Base-by-base conservation (phyloP, 2,888 invertebrate species). In the Steinernema carpocapsae region DNA sequence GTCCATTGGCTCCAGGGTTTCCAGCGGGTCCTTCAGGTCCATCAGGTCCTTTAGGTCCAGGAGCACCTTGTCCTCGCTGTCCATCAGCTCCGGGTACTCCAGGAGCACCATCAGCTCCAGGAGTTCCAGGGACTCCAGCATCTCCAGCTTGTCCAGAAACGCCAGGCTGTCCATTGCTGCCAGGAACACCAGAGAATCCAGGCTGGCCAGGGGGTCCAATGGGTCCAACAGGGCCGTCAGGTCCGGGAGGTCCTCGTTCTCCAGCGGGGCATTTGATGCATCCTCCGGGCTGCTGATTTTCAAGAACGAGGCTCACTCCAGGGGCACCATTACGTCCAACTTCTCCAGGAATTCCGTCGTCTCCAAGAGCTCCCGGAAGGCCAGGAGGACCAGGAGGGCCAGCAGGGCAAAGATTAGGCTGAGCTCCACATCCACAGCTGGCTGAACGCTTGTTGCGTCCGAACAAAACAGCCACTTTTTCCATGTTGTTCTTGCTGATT, bases 251-350 rank as follows among this genome's bases (percentile, higher is more conserved):
- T 64, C 64, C 78, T 12, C 81, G 77, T 22, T 83, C 82, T 51
- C 84, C 84, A 26, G 83, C 82, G 29, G 83, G 83, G 72, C 83
- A 82, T 72, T 79, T 77, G 74, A 82, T 79, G 72, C 83, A 83
- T 37, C 78, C 80, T 19, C 77, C 77, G 42, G 74, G 37, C 24
- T 64, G 70, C 37, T 70, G 73, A 45, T 76, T 73, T 12, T 74
- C 80, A 26, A 74, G 64, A 1, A 78, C 78, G 48, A 75, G 77
- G 1, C 32, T 32, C 3, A 64, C 64, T 64, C 76, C 75, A 0
- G 73, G 72, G 64, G 79, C 83, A 14, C 75, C 59, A 0, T 72
- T 75, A 32, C 80, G 79, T 59, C 77, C 76, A 7, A 76, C 74
- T 19, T 74, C 76, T 73, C 84, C 84, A 43, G 82, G 78, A 14